Conservation (phyloP, 2,888 invertebrate genomes). For the Leptopilina drosophilae region DNA sequence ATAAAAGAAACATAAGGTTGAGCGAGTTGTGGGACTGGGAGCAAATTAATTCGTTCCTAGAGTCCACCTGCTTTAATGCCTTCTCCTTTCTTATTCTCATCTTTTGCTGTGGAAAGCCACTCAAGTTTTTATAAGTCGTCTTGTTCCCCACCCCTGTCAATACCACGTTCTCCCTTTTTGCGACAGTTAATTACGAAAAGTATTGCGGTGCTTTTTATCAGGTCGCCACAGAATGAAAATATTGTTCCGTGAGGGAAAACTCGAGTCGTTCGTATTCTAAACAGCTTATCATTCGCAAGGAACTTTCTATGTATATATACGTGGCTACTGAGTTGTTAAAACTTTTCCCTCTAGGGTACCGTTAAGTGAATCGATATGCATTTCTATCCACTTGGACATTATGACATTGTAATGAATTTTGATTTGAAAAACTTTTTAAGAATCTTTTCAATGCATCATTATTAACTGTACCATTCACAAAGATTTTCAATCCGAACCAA, state of each 20-base stretch:
- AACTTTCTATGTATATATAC: too few species aligned
- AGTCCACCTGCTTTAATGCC: slow-evolving; percentile 50
- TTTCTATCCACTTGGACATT: slow-evolving; percentile 21
- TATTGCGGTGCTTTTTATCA: slow-evolving; percentile 69
- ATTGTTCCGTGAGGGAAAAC: slow-evolving; percentile 63
- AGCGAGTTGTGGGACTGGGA: slow-evolving; percentile 49
- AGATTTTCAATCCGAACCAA: not conserved
- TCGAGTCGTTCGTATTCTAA: slow-evolving; percentile 59
- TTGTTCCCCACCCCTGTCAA: slow-evolving; percentile 9
- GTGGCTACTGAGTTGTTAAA: slow-evolving; percentile 51
- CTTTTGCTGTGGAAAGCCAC: slow-evolving; percentile 62
- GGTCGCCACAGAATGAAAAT: slow-evolving; percentile 66
- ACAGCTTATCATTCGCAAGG: slow-evolving; percentile 55
- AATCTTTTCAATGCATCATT: not conserved
- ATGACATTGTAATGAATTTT: slow-evolving; percentile 28
- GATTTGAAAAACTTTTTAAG: not conserved
- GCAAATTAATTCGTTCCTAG: slow-evolving; percentile 69
- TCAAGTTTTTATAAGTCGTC: slow-evolving; percentile 61
- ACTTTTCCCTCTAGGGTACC: slow-evolving; percentile 52
- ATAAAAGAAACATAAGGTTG: slow-evolving; percentile 26
- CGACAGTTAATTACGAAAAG: slow-evolving; percentile 70
- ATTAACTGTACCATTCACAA: not conserved
- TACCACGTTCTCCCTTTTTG: slow-evolving; percentile 47
- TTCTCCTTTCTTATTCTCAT: slow-evolving; percentile 53
- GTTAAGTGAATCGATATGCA: slow-evolving; percentile 59